phyloP scores from a whole-genome alignment of 2,797 vertebrate species.

The Sebastes aleutianus region DNA sequence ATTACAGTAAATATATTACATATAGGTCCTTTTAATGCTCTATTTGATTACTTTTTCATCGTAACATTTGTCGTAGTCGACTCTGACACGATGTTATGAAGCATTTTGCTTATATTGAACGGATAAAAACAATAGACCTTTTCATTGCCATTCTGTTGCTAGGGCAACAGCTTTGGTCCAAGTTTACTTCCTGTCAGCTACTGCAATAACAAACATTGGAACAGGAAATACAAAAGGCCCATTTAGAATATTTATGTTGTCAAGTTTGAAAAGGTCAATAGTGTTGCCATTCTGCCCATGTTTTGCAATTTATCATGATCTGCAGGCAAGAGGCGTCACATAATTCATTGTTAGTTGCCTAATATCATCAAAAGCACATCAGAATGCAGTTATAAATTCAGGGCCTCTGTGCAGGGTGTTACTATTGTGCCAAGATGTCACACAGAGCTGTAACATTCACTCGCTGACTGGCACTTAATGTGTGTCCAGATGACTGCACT shows the following conservation, averaged over 20 bases:
- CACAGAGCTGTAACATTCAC: not conserved
- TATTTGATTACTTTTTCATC: not conserved
- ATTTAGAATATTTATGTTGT: not conserved
- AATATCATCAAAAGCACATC: not conserved
- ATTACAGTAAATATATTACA: too few species aligned
- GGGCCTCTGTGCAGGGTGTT: not conserved
- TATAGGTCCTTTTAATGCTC: fast-evolving
- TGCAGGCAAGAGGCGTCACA: not conserved
- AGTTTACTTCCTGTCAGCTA: not conserved
- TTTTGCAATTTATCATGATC: fast-evolving
- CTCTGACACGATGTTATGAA: not conserved
- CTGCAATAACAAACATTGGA: not conserved
- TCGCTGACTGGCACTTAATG: not conserved
- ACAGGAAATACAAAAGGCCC: not conserved
- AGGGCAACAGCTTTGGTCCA: not conserved
- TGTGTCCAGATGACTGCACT: not conserved
- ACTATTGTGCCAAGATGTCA: not conserved
- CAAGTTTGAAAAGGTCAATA: not conserved
- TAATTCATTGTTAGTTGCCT: not conserved
- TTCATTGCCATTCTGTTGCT: not conserved
- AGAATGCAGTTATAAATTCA: not conserved
- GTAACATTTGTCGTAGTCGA: not conserved
- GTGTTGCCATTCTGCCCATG: not conserved
- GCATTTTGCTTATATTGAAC: not conserved
- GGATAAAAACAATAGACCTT: not conserved